phyloP scores from a whole-genome alignment of 2,113 vertebrate genomes.

The Sinocyclocheilus anshuiensis region DNA sequence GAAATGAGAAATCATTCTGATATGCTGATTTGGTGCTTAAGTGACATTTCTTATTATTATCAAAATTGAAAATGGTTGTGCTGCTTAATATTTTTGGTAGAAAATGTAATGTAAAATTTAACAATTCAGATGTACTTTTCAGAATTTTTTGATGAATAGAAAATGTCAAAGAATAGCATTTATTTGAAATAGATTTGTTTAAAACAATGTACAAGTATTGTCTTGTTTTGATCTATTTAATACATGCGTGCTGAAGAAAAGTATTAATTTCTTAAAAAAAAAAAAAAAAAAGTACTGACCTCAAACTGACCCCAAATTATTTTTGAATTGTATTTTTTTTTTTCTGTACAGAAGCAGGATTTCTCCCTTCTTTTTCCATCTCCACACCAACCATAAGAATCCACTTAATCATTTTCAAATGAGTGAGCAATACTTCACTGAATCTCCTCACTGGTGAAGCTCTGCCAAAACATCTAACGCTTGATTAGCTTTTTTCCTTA shows the following conservation, averaged over 20 bases:
- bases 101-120: neutral
- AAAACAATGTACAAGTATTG: neutral
- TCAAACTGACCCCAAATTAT: neutral
- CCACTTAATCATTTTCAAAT: constrained; percentile 48
- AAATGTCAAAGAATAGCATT: neutral
- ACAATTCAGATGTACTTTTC: too few relatives aligned
- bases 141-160: too few relatives aligned
- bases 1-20: neutral
- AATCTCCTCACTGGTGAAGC: constrained; percentile 7
- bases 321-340: neutral
- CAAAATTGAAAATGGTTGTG: neutral
- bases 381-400: constrained; percentile 12
- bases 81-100: neutral
- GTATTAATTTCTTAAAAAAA: neutral
- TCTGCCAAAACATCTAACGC: constrained; percentile 45
- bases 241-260: neutral
- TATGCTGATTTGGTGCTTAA: neutral
- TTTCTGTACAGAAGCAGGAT: neutral
- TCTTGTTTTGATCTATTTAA: neutral
- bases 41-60: neutral
- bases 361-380: neutral
- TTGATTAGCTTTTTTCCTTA: constrained; percentile 45
- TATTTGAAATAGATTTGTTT: neutral
- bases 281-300: neutral
- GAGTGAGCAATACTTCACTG: constrained; percentile 22